phyloP scores from a whole-genome alignment of 2,888 invertebrate genomes.

The Lithophane socia region DNA sequence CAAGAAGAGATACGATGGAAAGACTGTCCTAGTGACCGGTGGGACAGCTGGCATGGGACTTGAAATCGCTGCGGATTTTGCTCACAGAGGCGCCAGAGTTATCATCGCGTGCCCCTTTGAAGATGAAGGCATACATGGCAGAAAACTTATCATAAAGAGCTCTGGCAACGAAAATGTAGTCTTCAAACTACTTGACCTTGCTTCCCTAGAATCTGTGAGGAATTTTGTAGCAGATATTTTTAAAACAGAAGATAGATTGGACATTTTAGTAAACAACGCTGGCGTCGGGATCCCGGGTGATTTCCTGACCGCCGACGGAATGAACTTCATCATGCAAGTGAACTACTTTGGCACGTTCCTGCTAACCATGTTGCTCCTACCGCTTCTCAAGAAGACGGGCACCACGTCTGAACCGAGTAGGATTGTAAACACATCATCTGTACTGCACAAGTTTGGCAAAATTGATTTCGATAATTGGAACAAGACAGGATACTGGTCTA shows the following conservation, averaged over 20 bases:
- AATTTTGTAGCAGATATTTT: constrained; percentile 95
- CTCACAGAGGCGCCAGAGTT: constrained; percentile 83
- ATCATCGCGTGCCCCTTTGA: constrained; percentile 85
- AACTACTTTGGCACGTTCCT: constrained; percentile 98
- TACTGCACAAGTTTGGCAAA: constrained; percentile 92
- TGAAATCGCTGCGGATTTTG: constrained; percentile 83
- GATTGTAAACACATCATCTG: constrained; percentile 94
- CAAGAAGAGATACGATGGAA: constrained; percentile 81
- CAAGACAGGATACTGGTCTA: constrained; percentile 89
- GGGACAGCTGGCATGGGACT: constrained; percentile 86
- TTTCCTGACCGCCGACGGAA: constrained; percentile 93
- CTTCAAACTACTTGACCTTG: constrained; percentile 93
- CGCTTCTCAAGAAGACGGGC: constrained; percentile 92
- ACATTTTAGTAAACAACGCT: constrained; percentile 97
- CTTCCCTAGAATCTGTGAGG: constrained; percentile 94
- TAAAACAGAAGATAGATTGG: constrained; percentile 92
- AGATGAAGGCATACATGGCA: constrained; percentile 79
- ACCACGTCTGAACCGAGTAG: constrained; percentile 91
- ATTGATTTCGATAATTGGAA: constrained; percentile 93
- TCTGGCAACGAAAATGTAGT: constrained; percentile 93
- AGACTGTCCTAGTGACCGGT: constrained; percentile 83
- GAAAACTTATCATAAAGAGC: constrained; percentile 91
- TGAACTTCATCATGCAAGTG: constrained; percentile 97
- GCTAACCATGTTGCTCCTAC: constrained; percentile 96
- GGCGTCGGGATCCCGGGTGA: constrained; percentile 93